Percentiles rank a stretch among this genome's conserved stretches.
phyloP scores from a whole-genome alignment of 1,140 invertebrate species.

The Leptinotarsa lineolata region DNA sequence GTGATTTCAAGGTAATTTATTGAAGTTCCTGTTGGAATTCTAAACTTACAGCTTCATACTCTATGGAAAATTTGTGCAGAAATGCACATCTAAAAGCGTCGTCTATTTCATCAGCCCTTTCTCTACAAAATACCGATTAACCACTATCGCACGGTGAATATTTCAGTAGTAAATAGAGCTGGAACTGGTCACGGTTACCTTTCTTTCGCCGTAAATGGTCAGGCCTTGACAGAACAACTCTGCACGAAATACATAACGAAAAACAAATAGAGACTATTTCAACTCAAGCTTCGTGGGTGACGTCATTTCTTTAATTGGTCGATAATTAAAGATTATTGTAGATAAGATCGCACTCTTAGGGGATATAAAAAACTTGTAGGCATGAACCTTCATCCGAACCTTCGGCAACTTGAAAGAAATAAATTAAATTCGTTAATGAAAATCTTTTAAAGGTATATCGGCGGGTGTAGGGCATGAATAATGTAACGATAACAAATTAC shows the following conservation, averaged over 20 bases:
- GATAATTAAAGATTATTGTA: background rate
- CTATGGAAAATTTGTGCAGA: no score
- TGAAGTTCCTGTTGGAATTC: no score
- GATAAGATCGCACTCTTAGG: background rate
- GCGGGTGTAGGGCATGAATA: no score
- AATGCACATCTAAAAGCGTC: no score
- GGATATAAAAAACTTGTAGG: background rate
- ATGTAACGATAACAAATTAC: no score
- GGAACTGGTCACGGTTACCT: background rate
- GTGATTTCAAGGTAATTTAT: no score
- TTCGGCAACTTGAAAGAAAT: slow-evolving; percentile 2
- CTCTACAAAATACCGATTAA: no score
- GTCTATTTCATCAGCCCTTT: no score
- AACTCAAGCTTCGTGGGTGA: background rate
- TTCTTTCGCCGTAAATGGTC: slow-evolving; percentile 16
- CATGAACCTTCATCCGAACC: background rate
- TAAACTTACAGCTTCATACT: no score
- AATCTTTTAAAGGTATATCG: no score
- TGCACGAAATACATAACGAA: background rate
- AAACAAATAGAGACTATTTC: background rate
- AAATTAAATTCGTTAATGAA: background rate
- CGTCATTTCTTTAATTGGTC: slow-evolving; percentile 6
- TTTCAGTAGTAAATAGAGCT: background rate
- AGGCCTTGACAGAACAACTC: slow-evolving; percentile 17
- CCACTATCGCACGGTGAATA: background rate